phyloP scores from a whole-genome alignment of 2,797 vertebrate genomes.

The Neolamprologus multifasciatus region DNA sequence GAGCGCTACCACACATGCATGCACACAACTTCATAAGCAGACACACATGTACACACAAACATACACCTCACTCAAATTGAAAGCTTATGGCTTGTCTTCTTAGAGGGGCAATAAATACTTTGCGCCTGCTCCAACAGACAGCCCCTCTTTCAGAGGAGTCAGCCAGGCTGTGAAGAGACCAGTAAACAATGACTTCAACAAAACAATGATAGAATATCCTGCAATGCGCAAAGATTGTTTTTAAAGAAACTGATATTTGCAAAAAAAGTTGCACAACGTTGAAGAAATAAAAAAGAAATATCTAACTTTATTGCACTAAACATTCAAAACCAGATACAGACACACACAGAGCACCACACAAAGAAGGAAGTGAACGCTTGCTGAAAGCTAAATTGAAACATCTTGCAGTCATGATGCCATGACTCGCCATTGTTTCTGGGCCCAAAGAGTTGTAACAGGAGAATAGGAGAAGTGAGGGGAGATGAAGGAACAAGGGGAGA shows the following conservation, averaged over 20 bases:
- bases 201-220: not conserved
- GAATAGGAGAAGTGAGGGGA: slow-evolving; percentile 46
- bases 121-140: slow-evolving; percentile 50
- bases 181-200: slow-evolving; percentile 15
- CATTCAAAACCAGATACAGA: not conserved
- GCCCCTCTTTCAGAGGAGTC: slow-evolving; percentile 19
- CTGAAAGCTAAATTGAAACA: slow-evolving; percentile 71
- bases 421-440: slow-evolving; percentile 52
- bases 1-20: not conserved
- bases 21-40: slow-evolving; percentile 11
- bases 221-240: not conserved
- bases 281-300: not conserved
- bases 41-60: not conserved
- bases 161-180: slow-evolving; percentile 23
- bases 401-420: slow-evolving; percentile 68
- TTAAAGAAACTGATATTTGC: not conserved
- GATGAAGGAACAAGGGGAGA: slow-evolving; percentile 42
- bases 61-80: not conserved
- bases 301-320: not conserved
- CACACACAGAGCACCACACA: slow-evolving; percentile 23
- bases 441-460: slow-evolving; percentile 46
- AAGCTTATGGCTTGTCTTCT: slow-evolving; percentile 19
- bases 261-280: not conserved
- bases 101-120: slow-evolving; percentile 37
- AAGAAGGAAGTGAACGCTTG: slow-evolving; percentile 29